Evolutionary conservation across 2,113 vertebrate genomes (phyloP).

Genomic region (Gila orcuttii): DNA sequence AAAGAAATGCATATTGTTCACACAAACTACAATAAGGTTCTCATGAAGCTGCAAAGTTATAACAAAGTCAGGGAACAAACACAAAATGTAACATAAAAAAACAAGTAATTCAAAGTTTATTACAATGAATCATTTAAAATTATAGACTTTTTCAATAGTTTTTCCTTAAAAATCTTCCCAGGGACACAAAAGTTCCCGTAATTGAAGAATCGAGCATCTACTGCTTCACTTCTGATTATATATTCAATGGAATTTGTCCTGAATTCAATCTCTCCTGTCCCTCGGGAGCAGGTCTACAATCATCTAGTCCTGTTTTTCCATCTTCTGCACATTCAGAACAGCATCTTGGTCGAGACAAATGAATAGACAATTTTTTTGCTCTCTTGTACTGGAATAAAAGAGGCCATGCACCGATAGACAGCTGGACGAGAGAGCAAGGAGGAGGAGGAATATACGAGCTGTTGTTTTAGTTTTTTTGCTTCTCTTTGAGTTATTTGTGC

Average conservation of each 20-base stretch:
- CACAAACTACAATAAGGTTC: not conserved
- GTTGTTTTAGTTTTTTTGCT: not conserved
- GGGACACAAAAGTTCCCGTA: not conserved
- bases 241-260: not conserved
- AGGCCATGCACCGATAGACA: not conserved
- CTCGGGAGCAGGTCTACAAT: not conserved
- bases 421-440: not conserved
- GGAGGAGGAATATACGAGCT: not conserved
- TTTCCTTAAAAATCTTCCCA: not conserved
- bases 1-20: not conserved
- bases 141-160: not conserved
- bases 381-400: slow-evolving; percentile 14
- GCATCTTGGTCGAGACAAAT: slow-evolving; percentile 6
- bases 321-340: slow-evolving; percentile 10
- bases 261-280: slow-evolving; percentile 15
- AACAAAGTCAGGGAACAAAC: not conserved
- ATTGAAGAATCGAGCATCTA: not conserved
- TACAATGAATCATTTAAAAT: not conserved
- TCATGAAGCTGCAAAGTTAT: not conserved
- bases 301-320: slow-evolving; percentile 2
- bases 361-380: not conserved
- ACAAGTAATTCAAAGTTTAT: not conserved
- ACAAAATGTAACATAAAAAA: not conserved
- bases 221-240: not conserved
- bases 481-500: slow-evolving; percentile 20